phyloP scores from a whole-genome alignment of 2,888 invertebrate genomes.

The Adineta ricciae region DNA sequence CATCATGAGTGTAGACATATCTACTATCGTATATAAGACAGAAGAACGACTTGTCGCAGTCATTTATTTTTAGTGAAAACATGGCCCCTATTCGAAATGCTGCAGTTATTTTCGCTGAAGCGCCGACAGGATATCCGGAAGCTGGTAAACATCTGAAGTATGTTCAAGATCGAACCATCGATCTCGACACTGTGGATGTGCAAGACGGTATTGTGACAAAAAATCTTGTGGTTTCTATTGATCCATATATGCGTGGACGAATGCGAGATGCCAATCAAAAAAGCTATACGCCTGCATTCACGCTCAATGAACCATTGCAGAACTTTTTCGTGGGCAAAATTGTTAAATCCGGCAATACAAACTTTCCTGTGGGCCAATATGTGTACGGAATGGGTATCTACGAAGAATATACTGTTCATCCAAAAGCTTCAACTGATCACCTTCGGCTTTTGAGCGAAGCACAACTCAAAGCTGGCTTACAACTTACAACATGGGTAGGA shows the following conservation, averaged over 20 bases:
- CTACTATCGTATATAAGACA: neutral
- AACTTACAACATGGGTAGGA: neutral
- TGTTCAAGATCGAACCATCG: neutral
- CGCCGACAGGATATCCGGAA: neutral
- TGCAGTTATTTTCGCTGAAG: neutral
- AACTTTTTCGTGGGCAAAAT: neutral
- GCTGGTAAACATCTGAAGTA: neutral
- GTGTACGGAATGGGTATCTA: neutral
- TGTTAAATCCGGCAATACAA: neutral
- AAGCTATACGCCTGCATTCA: neutral
- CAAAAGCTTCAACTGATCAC: neutral
- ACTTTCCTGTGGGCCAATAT: neutral
- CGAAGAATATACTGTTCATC: neutral
- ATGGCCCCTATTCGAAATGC: neutral
- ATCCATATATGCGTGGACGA: neutral
- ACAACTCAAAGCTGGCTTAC: neutral
- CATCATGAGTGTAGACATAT: neutral
- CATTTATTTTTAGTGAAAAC: neutral
- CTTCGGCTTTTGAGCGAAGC: neutral
- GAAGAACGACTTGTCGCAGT: neutral
- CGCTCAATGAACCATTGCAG: neutral
- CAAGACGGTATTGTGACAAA: neutral
- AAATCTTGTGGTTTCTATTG: neutral
- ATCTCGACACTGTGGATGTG: neutral
- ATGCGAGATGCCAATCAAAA: neutral